phyloP scores from a whole-genome alignment of 2,888 invertebrate genomes.

The Epinotia nisella region DNA sequence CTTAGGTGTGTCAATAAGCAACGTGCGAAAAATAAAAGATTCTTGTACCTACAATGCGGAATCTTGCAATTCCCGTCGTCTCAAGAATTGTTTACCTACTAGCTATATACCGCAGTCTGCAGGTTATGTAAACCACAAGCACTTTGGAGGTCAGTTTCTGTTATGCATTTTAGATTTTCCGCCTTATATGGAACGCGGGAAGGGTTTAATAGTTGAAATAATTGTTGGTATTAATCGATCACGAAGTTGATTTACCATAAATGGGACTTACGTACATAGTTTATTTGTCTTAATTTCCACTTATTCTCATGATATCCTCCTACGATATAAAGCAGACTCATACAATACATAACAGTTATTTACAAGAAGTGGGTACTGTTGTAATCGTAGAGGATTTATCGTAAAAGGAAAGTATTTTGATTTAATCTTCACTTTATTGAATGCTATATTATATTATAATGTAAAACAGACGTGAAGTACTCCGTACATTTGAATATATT shows the following conservation, averaged over 20 bases:
- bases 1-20: constrained; percentile 19
- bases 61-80: constrained; percentile 19
- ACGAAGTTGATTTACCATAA: background rate
- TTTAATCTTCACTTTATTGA: too few relatives aligned
- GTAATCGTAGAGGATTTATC: too few relatives aligned
- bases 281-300: background rate
- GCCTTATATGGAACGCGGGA: constrained; percentile 51
- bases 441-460: too few relatives aligned
- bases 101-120: constrained; percentile 25
- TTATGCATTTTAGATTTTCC: constrained; percentile 57
- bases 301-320: background rate
- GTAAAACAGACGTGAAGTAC: too few relatives aligned
- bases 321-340: too few relatives aligned
- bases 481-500: background rate
- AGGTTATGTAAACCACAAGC: constrained; percentile 43
- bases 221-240: constrained; percentile 6
- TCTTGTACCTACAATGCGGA: constrained; percentile 38
- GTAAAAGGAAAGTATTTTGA: too few relatives aligned
- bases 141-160: constrained; percentile 50
- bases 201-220: constrained; percentile 23
- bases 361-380: too few relatives aligned
- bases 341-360: too few relatives aligned
- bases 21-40: constrained; percentile 30
- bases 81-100: constrained; percentile 18
- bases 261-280: background rate